phyloP scores from a whole-genome alignment of 2,888 invertebrate genomes.

The Melolontha melolontha region DNA sequence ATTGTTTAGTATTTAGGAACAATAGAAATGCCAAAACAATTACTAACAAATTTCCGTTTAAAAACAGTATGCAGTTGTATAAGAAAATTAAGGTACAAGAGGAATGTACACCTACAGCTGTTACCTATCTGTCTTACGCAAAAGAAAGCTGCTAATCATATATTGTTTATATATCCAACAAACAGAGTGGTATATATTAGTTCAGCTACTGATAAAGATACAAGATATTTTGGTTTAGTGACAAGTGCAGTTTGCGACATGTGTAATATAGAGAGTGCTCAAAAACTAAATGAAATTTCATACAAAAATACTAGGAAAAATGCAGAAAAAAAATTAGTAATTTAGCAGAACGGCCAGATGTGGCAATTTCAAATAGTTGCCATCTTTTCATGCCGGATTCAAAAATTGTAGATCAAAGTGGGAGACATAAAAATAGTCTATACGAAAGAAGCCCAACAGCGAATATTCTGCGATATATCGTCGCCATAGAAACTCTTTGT shows the following conservation, averaged over 20 bases:
- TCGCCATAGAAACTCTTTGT: too few species aligned
- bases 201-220: constrained; percentile 90
- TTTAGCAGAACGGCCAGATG: constrained; percentile 61
- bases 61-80: constrained; percentile 89
- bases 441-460: too few species aligned
- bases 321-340: constrained; percentile 52
- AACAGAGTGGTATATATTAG: constrained; percentile 90
- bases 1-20: constrained; percentile 96
- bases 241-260: constrained; percentile 78
- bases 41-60: constrained; percentile 79
- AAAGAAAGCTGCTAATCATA: constrained; percentile 81
- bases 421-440: too few species aligned
- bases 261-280: constrained; percentile 51
- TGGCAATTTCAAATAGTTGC: constrained; percentile 86
- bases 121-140: constrained; percentile 85
- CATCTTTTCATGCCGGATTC: constrained; percentile 96
- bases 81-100: constrained; percentile 88
- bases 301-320: constrained; percentile 45
- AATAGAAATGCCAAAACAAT: constrained; percentile 92
- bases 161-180: constrained; percentile 88
- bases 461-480: too few species aligned
- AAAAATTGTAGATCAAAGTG: constrained; percentile 83
- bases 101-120: constrained; percentile 86
- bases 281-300: constrained; percentile 52
- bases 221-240: constrained; percentile 92